These are phyloP conservation scores for Sebastes steindachneri DNA, from an alignment of 2,797 vertebrate species.

Conservation along the genomic window DNA sequence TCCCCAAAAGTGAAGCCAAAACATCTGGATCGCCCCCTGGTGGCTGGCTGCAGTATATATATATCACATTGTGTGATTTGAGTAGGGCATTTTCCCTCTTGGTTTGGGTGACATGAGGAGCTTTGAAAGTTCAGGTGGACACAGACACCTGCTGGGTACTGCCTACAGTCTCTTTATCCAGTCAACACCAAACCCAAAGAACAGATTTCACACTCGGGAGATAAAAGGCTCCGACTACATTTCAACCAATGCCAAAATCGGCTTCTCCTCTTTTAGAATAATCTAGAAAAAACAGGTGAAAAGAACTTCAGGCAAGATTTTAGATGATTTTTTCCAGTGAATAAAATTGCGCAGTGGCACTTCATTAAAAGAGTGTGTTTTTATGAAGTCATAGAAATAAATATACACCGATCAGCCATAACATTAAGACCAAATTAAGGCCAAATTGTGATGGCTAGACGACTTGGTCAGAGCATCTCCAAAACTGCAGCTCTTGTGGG, in stretches of 20 bases:
- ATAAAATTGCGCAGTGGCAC: not conserved
- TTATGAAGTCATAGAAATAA: not conserved
- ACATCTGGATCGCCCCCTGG: too few species aligned
- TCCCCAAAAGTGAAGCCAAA: too few species aligned
- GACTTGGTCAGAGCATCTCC: too few species aligned
- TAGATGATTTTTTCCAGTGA: slow-evolving; percentile 8
- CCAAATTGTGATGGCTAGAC: too few species aligned
- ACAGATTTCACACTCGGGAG: slow-evolving; percentile 36
- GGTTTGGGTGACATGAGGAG: slow-evolving; percentile 2
- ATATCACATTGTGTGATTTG: not conserved
- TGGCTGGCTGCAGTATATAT: too few species aligned
- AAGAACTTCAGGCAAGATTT: slow-evolving; percentile 15
- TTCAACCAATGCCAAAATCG: slow-evolving; percentile 17
- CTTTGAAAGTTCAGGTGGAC: slow-evolving; percentile 29
- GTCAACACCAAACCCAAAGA: slow-evolving; percentile 28
- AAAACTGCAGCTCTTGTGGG: too few species aligned
- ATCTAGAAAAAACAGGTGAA: not conserved
- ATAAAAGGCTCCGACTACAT: slow-evolving; percentile 35
- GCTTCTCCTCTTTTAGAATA: not conserved
- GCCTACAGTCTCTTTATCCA: slow-evolving; percentile 31
- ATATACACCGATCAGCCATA: not conserved
- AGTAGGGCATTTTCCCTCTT: not conserved
- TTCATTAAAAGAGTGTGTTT: not conserved
- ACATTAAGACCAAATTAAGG: too few species aligned
- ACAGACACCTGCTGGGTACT: slow-evolving; percentile 4